A percentile compares a stretch with the other conserved stretches of the same genome.
phyloP scores from a whole-genome alignment of 2,113 vertebrate species.

The Protobothrops mucrosquamatus region DNA sequence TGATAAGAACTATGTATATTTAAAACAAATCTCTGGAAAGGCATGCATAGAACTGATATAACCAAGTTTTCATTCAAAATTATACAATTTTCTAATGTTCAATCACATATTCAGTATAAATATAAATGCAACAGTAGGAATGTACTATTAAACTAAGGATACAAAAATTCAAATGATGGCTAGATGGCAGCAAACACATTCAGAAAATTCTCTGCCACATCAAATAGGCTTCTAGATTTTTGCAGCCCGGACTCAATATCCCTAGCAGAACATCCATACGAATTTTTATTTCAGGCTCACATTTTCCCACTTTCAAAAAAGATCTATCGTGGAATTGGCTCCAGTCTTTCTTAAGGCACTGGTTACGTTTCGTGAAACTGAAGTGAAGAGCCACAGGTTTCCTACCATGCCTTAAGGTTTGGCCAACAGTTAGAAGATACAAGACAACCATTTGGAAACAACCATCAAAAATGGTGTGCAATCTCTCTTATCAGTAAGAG shows the following conservation, averaged over 20 bases:
- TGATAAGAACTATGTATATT: neutral
- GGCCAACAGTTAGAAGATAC: neutral
- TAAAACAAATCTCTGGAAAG: neutral
- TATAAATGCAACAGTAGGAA: neutral
- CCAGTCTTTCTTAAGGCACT: neutral
- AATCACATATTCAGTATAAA: neutral
- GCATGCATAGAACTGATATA: neutral
- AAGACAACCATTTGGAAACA: neutral
- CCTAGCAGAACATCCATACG: neutral
- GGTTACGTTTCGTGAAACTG: neutral
- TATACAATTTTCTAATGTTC: neutral
- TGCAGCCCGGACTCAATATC: neutral
- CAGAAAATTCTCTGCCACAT: neutral
- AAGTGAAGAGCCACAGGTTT: neutral
- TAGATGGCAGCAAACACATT: neutral
- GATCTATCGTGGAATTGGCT: neutral
- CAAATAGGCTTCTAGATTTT: neutral
- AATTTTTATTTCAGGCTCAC: neutral
- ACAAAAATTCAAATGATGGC: neutral
- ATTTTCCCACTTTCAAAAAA: neutral
- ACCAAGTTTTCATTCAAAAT: neutral
- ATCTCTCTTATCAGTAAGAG: neutral
- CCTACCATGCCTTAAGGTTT: neutral
- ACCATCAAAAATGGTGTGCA: neutral
- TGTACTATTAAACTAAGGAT: neutral